These are phyloP conservation scores for Alloscopus bannaensis DNA, from an alignment of 2,888 invertebrate genomes.

Conservation along the genomic window DNA sequence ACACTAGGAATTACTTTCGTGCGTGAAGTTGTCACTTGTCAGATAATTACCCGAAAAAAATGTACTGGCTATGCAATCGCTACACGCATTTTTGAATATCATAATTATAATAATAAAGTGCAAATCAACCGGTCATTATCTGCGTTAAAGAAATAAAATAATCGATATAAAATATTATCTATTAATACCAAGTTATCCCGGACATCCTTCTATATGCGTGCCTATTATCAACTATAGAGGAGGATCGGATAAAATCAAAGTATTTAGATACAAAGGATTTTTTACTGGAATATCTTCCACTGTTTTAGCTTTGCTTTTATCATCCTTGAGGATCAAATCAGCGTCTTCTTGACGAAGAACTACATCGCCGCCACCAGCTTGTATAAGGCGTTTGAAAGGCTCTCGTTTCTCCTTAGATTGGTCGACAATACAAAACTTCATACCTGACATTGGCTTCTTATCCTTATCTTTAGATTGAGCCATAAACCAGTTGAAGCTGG, in stretches of 20 bases:
- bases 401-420: background rate
- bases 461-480: constrained; percentile 24
- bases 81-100: too few relatives aligned
- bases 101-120: too few relatives aligned
- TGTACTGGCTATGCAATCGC: too few relatives aligned
- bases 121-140: too few relatives aligned
- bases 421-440: constrained; percentile 77
- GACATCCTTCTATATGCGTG: too few relatives aligned
- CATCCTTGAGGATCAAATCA: constrained; percentile 56
- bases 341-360: constrained; percentile 79
- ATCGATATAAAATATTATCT: too few relatives aligned
- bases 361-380: constrained; percentile 86
- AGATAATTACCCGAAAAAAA: too few relatives aligned
- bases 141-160: too few relatives aligned
- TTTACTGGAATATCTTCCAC: constrained; percentile 20
- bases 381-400: constrained; percentile 79
- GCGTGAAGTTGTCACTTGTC: too few relatives aligned
- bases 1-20: too few relatives aligned
- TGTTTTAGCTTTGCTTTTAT: background rate
- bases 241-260: constrained; percentile 42
- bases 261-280: constrained; percentile 52
- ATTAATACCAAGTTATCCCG: too few relatives aligned
- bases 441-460: constrained; percentile 61
- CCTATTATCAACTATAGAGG: background rate
- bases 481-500: constrained; percentile 51